Evolutionary conservation across 2,797 vertebrate species (phyloP).

Genomic region (Clarias laeviceps): DNA sequence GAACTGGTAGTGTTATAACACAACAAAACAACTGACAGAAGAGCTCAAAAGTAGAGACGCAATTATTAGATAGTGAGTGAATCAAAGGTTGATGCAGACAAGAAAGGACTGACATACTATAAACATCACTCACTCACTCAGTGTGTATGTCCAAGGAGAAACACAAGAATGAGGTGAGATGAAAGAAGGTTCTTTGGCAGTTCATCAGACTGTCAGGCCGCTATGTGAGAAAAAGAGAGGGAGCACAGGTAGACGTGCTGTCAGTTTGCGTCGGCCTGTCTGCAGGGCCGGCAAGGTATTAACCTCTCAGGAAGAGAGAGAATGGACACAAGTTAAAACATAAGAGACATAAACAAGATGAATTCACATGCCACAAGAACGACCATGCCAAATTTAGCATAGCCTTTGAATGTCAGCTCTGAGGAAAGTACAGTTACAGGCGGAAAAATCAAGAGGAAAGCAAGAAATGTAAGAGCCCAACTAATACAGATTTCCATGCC

Average conservation of each 20-base stretch:
- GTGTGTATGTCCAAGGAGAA: conserved; percentile 70
- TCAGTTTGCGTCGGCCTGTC: conserved; percentile 74
- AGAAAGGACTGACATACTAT: conserved; percentile 46
- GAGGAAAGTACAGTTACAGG: conserved; percentile 35
- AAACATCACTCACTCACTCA: conserved; percentile 68
- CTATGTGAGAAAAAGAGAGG: conserved; percentile 73
- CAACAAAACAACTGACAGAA: conserved; percentile 19
- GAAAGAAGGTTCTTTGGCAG: conserved; percentile 76
- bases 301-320: conserved; percentile 66
- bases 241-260: conserved; percentile 78
- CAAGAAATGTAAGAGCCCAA: conserved; percentile 26
- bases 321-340: conserved; percentile 64
- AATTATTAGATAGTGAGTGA: conserved; percentile 41
- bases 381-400: conserved; percentile 36
- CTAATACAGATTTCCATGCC: conserved; percentile 12
- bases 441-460: conserved; percentile 36
- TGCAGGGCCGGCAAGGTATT: conserved; percentile 72
- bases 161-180: conserved; percentile 39
- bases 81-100: conserved; percentile 43
- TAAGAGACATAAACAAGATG: conserved; percentile 61
- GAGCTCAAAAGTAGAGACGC: conserved; percentile 34
- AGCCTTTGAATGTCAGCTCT: conserved; percentile 47
- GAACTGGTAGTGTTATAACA: conserved; percentile 10
- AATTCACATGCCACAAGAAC: conserved; percentile 42
- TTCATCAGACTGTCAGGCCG: conserved; percentile 77